These are phyloP conservation scores for Physocephala rufipes DNA, from an alignment of 2,888 invertebrate genomes.

Conservation along the genomic window DNA sequence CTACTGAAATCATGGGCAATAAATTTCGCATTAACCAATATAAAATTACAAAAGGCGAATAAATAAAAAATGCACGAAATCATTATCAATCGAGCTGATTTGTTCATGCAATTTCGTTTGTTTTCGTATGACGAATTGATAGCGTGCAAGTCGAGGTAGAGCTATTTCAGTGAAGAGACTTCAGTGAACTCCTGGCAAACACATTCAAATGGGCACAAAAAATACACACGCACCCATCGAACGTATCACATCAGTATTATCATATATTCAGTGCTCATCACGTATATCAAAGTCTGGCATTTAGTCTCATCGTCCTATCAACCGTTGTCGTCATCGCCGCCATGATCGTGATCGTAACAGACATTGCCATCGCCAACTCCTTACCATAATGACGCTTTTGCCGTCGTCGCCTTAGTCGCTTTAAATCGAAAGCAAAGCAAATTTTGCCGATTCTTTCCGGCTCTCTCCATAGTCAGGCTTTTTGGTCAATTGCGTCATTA, in stretches of 20 bases:
- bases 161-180: not conserved
- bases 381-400: not conserved
- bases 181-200: constrained; percentile 4
- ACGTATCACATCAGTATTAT: constrained; percentile 6
- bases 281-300: constrained; percentile 26
- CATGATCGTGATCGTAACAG: not conserved
- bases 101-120: constrained; percentile 30
- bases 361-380: no score
- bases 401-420: constrained; percentile 13
- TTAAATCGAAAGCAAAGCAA: constrained; percentile 30
- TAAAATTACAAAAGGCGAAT: constrained; percentile 48
- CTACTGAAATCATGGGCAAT: constrained; percentile 40
- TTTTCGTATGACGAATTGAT: constrained; percentile 41
- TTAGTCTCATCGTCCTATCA: constrained; percentile 10
- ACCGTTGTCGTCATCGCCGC: constrained; percentile 18
- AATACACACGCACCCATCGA: not conserved
- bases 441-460: constrained; percentile 36
- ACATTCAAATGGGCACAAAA: not conserved
- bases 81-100: constrained; percentile 37
- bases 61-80: constrained; percentile 31
- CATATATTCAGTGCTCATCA: constrained; percentile 32
- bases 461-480: constrained; percentile 26
- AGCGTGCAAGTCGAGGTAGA: constrained; percentile 9
- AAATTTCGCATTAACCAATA: constrained; percentile 60
- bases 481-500: constrained; percentile 25